Percentiles rank a stretch among this genome's conserved stretches.
Evolutionary conservation across 2,888 invertebrate species (phyloP).

Genomic region (Hecatera dysodea): DNA sequence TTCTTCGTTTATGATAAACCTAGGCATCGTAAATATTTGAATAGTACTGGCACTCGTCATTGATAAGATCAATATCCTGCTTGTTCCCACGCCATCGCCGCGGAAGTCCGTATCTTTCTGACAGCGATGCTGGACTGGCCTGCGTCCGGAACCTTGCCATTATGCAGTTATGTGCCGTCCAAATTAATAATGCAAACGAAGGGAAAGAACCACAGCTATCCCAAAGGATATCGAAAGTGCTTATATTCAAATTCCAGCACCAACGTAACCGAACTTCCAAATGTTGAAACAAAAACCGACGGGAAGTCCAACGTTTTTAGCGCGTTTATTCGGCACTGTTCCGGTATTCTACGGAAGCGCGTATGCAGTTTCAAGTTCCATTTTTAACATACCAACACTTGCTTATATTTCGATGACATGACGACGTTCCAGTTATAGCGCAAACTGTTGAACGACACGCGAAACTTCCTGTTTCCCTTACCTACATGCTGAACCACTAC

Average conservation of each 20-base stretch:
- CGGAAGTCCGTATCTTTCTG: constrained; percentile 78
- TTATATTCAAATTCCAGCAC: constrained; percentile 14
- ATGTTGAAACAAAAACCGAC: constrained; percentile 28
- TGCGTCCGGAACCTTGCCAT: constrained; percentile 57
- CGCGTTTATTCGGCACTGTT: constrained; percentile 51
- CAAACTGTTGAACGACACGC: constrained; percentile 62
- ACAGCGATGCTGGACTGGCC: constrained; percentile 62
- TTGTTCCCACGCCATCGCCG: constrained; percentile 75
- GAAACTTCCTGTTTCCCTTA: constrained; percentile 65
- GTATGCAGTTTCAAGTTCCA: constrained; percentile 58
- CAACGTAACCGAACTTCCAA: background rate
- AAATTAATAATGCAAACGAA: constrained; percentile 52
- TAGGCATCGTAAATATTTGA: constrained; percentile 56
- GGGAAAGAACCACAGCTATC: constrained; percentile 19
- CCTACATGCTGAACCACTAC: constrained; percentile 51
- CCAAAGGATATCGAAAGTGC: constrained; percentile 3
- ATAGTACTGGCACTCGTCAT: constrained; percentile 48
- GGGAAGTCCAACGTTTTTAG: constrained; percentile 25
- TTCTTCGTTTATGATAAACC: constrained; percentile 52
- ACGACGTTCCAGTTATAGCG: constrained; percentile 55
- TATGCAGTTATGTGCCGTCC: constrained; percentile 30
- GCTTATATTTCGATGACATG: constrained; percentile 62
- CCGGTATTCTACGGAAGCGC: constrained; percentile 57
- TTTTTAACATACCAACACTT: constrained; percentile 55
- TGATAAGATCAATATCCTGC: constrained; percentile 74